These are phyloP conservation scores for Pachypanchax playfairii DNA, from an alignment of 2,113 vertebrate genomes.

Conservation along the genomic window DNA sequence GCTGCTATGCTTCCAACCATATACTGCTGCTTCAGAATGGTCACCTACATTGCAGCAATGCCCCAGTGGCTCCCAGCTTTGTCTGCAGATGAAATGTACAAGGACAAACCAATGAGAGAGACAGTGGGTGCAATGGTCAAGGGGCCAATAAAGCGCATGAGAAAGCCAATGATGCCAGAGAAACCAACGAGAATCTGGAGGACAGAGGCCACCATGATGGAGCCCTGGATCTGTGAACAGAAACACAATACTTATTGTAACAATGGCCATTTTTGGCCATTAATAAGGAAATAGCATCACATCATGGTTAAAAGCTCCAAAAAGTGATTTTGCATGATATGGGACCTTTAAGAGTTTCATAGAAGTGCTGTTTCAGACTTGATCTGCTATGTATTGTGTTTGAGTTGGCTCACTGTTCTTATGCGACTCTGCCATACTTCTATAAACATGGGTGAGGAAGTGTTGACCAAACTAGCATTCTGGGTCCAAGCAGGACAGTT, in stretches of 20 bases:
- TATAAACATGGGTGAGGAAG: conserved; percentile 84
- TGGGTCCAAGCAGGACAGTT: conserved; percentile 90
- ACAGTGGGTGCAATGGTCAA: conserved; percentile 95
- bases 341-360: background rate
- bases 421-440: conserved; percentile 91
- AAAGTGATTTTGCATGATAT: too few species aligned
- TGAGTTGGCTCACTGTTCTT: conserved; percentile 79
- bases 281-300: too few species aligned
- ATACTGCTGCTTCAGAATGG: background rate
- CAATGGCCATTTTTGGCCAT: too few species aligned
- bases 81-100: conserved; percentile 84
- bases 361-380: background rate
- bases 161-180: conserved; percentile 90
- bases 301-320: too few species aligned
- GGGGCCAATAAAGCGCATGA: conserved; percentile 92
- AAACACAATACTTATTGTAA: conserved; percentile 20
- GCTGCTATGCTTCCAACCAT: background rate
- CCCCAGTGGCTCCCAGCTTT: conserved; percentile 91
- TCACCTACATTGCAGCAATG: conserved; percentile 85
- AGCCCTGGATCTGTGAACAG: conserved; percentile 87
- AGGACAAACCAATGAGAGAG: conserved; percentile 88
- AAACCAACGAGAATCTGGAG: conserved; percentile 93
- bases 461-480: conserved; percentile 86
- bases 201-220: conserved; percentile 90
- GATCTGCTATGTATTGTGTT: background rate